These are phyloP conservation scores for Spilosoma lubricipeda DNA, from an alignment of 2,888 invertebrate species.

Conservation along the genomic window DNA sequence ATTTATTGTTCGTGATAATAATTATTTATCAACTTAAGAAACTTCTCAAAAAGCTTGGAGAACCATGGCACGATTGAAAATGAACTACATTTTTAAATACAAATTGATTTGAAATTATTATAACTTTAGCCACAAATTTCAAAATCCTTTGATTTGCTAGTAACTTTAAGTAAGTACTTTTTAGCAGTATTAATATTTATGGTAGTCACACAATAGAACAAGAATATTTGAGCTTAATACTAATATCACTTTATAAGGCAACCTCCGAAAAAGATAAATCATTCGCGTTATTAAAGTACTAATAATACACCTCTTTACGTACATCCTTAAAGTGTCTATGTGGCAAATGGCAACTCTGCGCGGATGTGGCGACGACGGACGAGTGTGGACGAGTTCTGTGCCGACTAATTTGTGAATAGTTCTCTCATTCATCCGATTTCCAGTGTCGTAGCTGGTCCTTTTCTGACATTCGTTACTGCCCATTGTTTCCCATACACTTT, in stretches of 20 bases:
- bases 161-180: too few relatives aligned
- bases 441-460: conserved; percentile 62
- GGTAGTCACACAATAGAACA: too few relatives aligned
- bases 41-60: neutral
- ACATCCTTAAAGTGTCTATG: conserved; percentile 32
- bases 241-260: too few relatives aligned
- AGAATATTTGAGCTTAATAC: too few relatives aligned
- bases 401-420: conserved; percentile 79
- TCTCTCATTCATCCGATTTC: conserved; percentile 64
- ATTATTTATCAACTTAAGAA: neutral
- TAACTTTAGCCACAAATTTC: too few relatives aligned
- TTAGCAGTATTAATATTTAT: too few relatives aligned
- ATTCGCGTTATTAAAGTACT: neutral
- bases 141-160: too few relatives aligned
- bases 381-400: conserved; percentile 68
- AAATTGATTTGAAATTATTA: too few relatives aligned
- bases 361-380: conserved; percentile 69
- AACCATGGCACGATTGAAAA: neutral
- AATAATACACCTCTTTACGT: neutral
- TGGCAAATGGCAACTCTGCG: conserved; percentile 53
- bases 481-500: conserved; percentile 46
- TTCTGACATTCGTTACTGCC: conserved; percentile 66
- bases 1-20: too few relatives aligned
- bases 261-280: too few relatives aligned
- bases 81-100: neutral